Evolutionary conservation across 2,888 invertebrate species (phyloP).

Genomic region (Diloba caeruleocephala): DNA sequence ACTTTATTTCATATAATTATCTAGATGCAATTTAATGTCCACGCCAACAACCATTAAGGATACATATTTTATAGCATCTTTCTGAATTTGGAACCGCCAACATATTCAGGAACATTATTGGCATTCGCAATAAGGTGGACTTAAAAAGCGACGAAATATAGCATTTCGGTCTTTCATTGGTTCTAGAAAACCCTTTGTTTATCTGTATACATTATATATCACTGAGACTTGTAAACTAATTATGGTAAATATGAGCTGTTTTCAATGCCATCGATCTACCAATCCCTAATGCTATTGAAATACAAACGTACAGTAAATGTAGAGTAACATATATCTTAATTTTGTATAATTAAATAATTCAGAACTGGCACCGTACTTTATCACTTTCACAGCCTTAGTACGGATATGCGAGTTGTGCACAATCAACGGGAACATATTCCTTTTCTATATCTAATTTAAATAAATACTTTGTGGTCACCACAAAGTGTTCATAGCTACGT

Average conservation of each 20-base stretch:
- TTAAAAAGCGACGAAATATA: slow-evolving; percentile 37
- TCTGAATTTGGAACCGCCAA: not conserved
- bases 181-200: not conserved
- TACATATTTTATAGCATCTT: slow-evolving; percentile 6
- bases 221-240: not conserved
- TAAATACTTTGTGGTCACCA: slow-evolving; percentile 23
- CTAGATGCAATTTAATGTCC: slow-evolving; percentile 1
- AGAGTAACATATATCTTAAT: slow-evolving; percentile 52
- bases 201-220: slow-evolving; percentile 6
- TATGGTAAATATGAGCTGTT: slow-evolving; percentile 2
- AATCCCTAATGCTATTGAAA: slow-evolving; percentile 6
- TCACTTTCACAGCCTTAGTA: slow-evolving; percentile 73
- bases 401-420: slow-evolving; percentile 51
- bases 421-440: slow-evolving; percentile 36
- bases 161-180: not conserved
- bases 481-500: slow-evolving; percentile 48
- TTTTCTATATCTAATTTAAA: slow-evolving; percentile 49
- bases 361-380: slow-evolving; percentile 63
- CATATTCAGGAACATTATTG: slow-evolving; percentile 2
- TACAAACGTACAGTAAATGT: slow-evolving; percentile 12
- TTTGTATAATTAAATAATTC: slow-evolving; percentile 60
- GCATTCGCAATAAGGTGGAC: slow-evolving; percentile 11
- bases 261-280: not conserved
- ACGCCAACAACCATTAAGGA: slow-evolving; percentile 7
- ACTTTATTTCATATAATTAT: too few relatives aligned